Percentiles rank a stretch among this genome's conserved stretches.
These are phyloP conservation scores for Drosophila tripunctata DNA, from an alignment of 2,888 invertebrate species.

Conservation along the genomic window DNA sequence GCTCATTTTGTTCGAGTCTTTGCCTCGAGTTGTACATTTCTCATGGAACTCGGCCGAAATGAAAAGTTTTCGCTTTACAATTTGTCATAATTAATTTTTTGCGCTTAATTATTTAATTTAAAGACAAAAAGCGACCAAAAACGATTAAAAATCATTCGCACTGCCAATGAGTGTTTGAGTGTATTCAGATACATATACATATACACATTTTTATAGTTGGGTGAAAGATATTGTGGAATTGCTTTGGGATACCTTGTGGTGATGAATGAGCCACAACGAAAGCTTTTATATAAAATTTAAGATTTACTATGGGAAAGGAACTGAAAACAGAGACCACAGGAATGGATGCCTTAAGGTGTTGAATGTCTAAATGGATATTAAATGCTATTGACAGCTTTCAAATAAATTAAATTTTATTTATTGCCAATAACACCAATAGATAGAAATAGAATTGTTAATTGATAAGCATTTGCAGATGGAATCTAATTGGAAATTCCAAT, in stretches of 20 bases:
- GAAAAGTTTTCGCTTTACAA: slow-evolving; percentile 69
- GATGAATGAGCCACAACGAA: slow-evolving; percentile 65
- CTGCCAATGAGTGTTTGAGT: slow-evolving; percentile 11
- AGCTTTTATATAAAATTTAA: slow-evolving; percentile 31
- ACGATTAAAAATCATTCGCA: slow-evolving; percentile 44
- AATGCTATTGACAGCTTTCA: neutral
- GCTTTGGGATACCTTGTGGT: slow-evolving; percentile 15
- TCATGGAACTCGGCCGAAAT: slow-evolving; percentile 43
- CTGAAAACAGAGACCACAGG: neutral
- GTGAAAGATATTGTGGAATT: slow-evolving; percentile 48
- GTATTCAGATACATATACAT: slow-evolving; percentile 25
- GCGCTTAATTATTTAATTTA: slow-evolving; percentile 64
- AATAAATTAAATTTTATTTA: neutral
- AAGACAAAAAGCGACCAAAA: slow-evolving; percentile 38
- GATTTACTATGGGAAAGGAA: slow-evolving; percentile 25
- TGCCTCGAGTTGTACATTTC: slow-evolving; percentile 10
- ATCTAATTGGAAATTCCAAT: neutral
- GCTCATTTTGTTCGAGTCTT: slow-evolving; percentile 36
- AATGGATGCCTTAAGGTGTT: neutral
- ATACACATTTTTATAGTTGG: slow-evolving; percentile 37
- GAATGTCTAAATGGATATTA: slow-evolving; percentile 1
- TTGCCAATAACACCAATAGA: neutral
- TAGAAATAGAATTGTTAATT: neutral
- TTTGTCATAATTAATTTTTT: slow-evolving; percentile 75
- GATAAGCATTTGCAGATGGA: neutral